Percentiles rank a stretch among this genome's conserved stretches.
Evolutionary conservation across 2,888 invertebrate species (phyloP).

Genomic region (Mythimna ferrago): DNA sequence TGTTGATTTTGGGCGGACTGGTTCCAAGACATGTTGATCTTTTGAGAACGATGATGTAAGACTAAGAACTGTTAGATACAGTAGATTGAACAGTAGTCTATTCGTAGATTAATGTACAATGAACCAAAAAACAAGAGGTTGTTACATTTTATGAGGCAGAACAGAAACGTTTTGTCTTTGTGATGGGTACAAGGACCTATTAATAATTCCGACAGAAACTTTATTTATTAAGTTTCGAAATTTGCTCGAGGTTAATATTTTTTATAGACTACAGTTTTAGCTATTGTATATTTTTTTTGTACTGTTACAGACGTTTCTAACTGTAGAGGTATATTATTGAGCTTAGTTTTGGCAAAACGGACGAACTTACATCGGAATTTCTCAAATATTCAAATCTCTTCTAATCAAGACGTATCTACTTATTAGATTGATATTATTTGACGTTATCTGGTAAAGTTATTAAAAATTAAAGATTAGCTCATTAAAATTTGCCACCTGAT

Average conservation of each 20-base stretch:
- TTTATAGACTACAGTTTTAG: background rate
- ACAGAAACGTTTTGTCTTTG: conserved; percentile 50
- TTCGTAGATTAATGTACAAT: conserved; percentile 34
- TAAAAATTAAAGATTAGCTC: too few species aligned
- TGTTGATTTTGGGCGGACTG: conserved; percentile 37
- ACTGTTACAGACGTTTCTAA: too few species aligned
- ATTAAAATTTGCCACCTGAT: too few species aligned
- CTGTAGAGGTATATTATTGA: too few species aligned
- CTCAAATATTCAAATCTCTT: too few species aligned
- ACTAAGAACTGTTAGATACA: conserved; percentile 29
- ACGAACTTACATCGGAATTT: too few species aligned
- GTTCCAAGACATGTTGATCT: conserved; percentile 16
- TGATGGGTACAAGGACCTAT: conserved; percentile 21
- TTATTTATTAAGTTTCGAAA: conserved; percentile 2
- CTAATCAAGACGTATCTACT: too few species aligned
- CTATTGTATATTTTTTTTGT: too few species aligned
- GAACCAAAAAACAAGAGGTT: conserved; percentile 51
- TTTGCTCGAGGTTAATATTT: background rate
- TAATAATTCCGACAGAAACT: conserved; percentile 7
- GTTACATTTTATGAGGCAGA: conserved; percentile 56
- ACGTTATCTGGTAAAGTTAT: too few species aligned
- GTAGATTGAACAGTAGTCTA: conserved; percentile 20
- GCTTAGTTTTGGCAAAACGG: too few species aligned
- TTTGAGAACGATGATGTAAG: conserved; percentile 49
- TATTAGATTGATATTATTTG: too few species aligned